These are phyloP conservation scores for Rhabdomys pumilio DNA, from an alignment of 2,797 vertebrate genomes.

Conservation along the genomic window DNA sequence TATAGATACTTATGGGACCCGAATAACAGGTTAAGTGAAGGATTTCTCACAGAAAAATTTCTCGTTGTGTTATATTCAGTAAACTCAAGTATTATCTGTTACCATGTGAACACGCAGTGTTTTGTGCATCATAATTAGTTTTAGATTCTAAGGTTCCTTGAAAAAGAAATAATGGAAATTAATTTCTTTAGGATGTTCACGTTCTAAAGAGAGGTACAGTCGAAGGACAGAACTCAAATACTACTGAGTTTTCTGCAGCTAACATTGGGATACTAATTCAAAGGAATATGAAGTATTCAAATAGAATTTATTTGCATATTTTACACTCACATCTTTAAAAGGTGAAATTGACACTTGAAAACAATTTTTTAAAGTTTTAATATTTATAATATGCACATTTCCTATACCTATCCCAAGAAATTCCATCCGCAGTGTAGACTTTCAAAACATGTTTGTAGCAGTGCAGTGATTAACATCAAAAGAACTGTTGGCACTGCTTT, in stretches of 20 bases:
- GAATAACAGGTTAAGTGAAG: conserved; percentile 44
- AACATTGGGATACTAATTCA: conserved; percentile 33
- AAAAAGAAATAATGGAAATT: conserved; percentile 31
- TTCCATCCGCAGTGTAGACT: conserved; percentile 51
- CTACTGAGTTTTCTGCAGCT: conserved; percentile 49
- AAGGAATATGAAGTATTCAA: conserved; percentile 20
- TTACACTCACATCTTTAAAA: conserved; percentile 12
- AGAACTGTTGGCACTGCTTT: conserved; percentile 70
- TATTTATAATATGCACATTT: conserved; percentile 63
- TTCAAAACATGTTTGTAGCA: conserved; percentile 73
- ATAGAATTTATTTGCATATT: conserved; percentile 57
- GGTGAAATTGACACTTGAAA: conserved; percentile 60
- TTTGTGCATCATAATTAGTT: conserved; percentile 42
- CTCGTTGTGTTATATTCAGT: not conserved
- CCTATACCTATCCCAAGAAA: conserved; percentile 73
- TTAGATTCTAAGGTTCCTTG: conserved; percentile 66
- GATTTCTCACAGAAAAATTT: conserved; percentile 68
- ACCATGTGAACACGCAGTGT: not conserved
- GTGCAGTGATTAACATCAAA: conserved; percentile 76
- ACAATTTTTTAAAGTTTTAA: conserved; percentile 55
- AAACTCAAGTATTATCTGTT: conserved; percentile 22
- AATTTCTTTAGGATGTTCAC: conserved; percentile 47
- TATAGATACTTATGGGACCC: conserved; percentile 17
- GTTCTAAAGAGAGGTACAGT: conserved; percentile 44
- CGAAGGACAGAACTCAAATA: conserved; percentile 26